phyloP scores from a whole-genome alignment of 2,113 vertebrate genomes.

The Tamias sibiricus region DNA sequence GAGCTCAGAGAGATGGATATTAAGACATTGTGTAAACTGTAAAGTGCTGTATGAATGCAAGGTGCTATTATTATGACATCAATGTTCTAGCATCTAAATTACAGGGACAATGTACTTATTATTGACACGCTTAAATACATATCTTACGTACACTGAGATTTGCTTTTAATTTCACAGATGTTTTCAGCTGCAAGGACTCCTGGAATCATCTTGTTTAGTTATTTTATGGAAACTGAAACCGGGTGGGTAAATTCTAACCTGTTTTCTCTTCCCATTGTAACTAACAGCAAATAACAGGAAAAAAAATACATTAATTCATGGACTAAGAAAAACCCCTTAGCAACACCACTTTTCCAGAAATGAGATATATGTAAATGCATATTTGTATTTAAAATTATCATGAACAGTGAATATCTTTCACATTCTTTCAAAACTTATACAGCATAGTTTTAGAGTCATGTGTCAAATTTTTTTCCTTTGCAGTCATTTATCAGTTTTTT shows the following conservation, averaged over 20 bases:
- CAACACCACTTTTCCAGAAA: background rate
- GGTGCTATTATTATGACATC: constrained; percentile 59
- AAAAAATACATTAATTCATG: background rate
- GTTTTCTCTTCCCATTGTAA: background rate
- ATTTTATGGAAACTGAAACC: constrained; percentile 1
- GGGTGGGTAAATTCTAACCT: background rate
- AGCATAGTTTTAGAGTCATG: background rate
- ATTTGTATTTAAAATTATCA: background rate
- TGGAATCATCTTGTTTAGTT: background rate
- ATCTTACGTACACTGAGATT: constrained; percentile 21
- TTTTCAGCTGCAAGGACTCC: background rate
- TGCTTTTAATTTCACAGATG: constrained; percentile 39
- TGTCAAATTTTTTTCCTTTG: background rate
- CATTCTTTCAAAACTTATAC: background rate
- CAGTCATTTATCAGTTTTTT: background rate
- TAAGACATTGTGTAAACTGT: background rate
- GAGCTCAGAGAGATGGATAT: background rate
- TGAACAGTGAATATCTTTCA: background rate
- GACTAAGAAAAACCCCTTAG: background rate
- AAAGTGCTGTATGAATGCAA: constrained; percentile 41
- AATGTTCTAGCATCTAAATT: constrained; percentile 65
- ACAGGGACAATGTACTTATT: background rate
- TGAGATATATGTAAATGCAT: background rate
- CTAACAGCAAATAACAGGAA: background rate
- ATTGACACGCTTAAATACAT: background rate